Conservation (phyloP, 2,888 invertebrate species). For the Drosophila macrothrix region DNA sequence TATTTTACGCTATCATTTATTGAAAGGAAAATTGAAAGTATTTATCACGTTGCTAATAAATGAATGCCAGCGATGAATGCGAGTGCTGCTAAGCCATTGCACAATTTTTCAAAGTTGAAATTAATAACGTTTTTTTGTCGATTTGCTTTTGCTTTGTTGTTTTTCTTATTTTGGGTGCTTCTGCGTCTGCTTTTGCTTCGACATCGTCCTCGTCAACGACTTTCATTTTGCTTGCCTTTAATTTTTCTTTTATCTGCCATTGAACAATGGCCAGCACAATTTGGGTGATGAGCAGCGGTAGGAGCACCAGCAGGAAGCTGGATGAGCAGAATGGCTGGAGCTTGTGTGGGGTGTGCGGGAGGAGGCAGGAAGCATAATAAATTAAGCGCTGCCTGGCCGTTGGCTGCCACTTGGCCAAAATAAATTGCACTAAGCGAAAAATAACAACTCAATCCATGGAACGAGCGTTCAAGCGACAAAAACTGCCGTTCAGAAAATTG, state of each 20-base stretch:
- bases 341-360: neutral
- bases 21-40: slow-evolving; percentile 81
- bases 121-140: slow-evolving; percentile 68
- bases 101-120: slow-evolving; percentile 81
- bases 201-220: slow-evolving; percentile 35
- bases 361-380: slow-evolving; percentile 73
- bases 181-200: slow-evolving; percentile 10
- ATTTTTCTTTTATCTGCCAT: slow-evolving; percentile 81
- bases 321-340: slow-evolving; percentile 4
- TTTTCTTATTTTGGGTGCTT: slow-evolving; percentile 24
- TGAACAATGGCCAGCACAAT: slow-evolving; percentile 77
- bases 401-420: slow-evolving; percentile 82
- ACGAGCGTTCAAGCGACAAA: slow-evolving; percentile 66
- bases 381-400: slow-evolving; percentile 79
- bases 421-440: slow-evolving; percentile 81
- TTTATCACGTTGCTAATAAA: slow-evolving; percentile 80
- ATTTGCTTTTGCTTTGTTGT: slow-evolving; percentile 8
- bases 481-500: slow-evolving; percentile 80
- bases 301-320: slow-evolving; percentile 2
- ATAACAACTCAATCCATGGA: slow-evolving; percentile 77
- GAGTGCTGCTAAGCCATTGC: slow-evolving; percentile 69
- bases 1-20: slow-evolving; percentile 77
- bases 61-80: slow-evolving; percentile 56
- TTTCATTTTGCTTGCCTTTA: slow-evolving; percentile 78
- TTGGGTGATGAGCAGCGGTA: slow-evolving; percentile 53